Evolutionary conservation across 2,888 invertebrate genomes (phyloP).

Genomic region (Aphidoletes aphidimyza): DNA sequence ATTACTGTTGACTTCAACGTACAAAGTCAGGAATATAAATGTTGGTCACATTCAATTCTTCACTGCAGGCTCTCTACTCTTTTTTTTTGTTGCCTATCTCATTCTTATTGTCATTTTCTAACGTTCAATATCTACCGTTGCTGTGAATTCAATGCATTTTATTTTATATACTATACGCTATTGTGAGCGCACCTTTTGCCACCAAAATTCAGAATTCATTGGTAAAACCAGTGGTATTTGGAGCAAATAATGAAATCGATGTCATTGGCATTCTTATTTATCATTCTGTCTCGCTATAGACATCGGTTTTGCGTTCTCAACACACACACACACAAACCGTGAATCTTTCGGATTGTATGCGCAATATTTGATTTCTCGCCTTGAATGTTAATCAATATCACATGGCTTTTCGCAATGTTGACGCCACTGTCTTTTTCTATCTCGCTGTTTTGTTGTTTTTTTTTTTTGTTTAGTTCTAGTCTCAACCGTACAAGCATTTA

Average conservation of each 20-base stretch:
- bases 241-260: conserved; percentile 22
- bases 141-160: not conserved
- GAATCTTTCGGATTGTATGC: conserved; percentile 6
- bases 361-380: conserved; percentile 14
- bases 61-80: not conserved
- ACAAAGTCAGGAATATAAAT: not conserved
- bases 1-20: conserved; percentile 19
- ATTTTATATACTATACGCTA: not conserved
- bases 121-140: not conserved
- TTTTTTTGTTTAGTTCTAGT: not conserved
- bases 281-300: conserved; percentile 35
- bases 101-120: conserved; percentile 29
- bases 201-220: conserved; percentile 3
- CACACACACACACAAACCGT: no score
- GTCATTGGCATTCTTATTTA: conserved; percentile 9
- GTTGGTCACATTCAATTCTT: conserved; percentile 27
- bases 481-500: not conserved
- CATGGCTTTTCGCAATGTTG: not conserved
- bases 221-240: conserved; percentile 4
- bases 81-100: not conserved
- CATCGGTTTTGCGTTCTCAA: no score
- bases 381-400: conserved; percentile 33
- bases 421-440: not conserved
- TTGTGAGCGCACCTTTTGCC: not conserved
- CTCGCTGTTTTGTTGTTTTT: not conserved